Conservation (phyloP, 2,797 vertebrate genomes). For the Emydoidea blandingii region DNA sequence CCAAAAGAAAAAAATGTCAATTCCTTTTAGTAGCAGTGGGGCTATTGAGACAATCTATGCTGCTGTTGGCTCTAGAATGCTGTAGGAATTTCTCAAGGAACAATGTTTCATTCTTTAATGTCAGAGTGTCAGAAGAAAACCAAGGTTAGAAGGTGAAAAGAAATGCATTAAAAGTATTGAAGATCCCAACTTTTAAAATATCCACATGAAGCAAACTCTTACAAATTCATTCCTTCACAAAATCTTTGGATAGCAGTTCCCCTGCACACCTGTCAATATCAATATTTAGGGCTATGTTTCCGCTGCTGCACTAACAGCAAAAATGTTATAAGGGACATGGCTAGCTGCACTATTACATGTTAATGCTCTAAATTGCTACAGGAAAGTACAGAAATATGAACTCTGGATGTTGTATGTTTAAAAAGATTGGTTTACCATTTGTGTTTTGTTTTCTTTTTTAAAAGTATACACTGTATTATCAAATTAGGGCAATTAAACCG, state of each 20-base stretch:
- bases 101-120: not conserved
- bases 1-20: not conserved
- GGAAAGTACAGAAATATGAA: not conserved
- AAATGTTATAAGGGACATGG: not conserved
- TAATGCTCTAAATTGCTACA: not conserved
- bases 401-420: not conserved
- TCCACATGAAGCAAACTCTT: not conserved
- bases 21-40: not conserved
- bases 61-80: not conserved
- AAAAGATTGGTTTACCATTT: not conserved
- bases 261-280: not conserved
- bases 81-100: not conserved
- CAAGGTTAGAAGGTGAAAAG: not conserved
- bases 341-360: not conserved
- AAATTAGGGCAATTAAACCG: too few relatives aligned
- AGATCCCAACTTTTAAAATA: not conserved
- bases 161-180: not conserved
- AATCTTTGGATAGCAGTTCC: not conserved
- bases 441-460: not conserved
- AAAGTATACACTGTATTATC: too few relatives aligned
- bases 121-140: not conserved
- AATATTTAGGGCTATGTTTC: not conserved
- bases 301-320: not conserved
- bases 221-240: not conserved
- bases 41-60: not conserved